These are phyloP conservation scores for Gonatopus flavifemur DNA, from an alignment of 1,140 invertebrate genomes.

Conservation along the genomic window DNA sequence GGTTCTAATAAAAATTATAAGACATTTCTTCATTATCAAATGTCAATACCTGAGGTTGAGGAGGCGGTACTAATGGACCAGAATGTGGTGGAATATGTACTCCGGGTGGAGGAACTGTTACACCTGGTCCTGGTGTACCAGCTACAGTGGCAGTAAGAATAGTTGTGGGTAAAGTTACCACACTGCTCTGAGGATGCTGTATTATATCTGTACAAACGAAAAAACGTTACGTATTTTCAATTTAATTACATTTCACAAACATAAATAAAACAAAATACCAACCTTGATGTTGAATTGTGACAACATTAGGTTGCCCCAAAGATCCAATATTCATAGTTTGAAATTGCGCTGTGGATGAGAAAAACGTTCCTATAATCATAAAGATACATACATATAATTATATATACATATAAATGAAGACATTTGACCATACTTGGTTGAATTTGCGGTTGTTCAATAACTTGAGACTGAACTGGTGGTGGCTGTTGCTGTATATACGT, in stretches of 20 bases:
- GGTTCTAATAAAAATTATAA: slow-evolving; percentile 3
- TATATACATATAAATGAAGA: slow-evolving; percentile 15
- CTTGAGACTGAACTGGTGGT: slow-evolving; percentile 50
- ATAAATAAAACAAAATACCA: slow-evolving; percentile 17
- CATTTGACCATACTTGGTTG: slow-evolving; percentile 40
- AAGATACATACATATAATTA: slow-evolving; percentile 18
- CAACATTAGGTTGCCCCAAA: slow-evolving; percentile 53
- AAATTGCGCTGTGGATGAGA: slow-evolving; percentile 52
- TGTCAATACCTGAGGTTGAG: slow-evolving; percentile 51
- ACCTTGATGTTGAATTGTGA: slow-evolving; percentile 58
- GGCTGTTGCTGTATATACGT: slow-evolving; percentile 64
- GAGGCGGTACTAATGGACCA: slow-evolving; percentile 46
- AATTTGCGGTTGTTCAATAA: slow-evolving; percentile 48
- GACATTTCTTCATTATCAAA: too few species aligned
- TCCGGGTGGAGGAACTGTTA: slow-evolving; percentile 46
- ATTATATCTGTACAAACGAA: slow-evolving; percentile 45
- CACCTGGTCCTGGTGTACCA: slow-evolving; percentile 42
- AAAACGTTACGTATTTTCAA: slow-evolving; percentile 4
- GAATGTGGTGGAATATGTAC: slow-evolving; percentile 51
- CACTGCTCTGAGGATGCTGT: slow-evolving; percentile 54
- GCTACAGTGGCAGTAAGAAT: slow-evolving; percentile 55
- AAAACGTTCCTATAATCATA: slow-evolving; percentile 11
- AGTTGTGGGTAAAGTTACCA: slow-evolving; percentile 52
- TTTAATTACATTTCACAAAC: slow-evolving; percentile 9
- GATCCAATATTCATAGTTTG: slow-evolving; percentile 58